Evolutionary conservation across 2,888 invertebrate genomes (phyloP), one percentile per base, ranked within the genome.

Genomic region (Lithodes maja): DNA sequence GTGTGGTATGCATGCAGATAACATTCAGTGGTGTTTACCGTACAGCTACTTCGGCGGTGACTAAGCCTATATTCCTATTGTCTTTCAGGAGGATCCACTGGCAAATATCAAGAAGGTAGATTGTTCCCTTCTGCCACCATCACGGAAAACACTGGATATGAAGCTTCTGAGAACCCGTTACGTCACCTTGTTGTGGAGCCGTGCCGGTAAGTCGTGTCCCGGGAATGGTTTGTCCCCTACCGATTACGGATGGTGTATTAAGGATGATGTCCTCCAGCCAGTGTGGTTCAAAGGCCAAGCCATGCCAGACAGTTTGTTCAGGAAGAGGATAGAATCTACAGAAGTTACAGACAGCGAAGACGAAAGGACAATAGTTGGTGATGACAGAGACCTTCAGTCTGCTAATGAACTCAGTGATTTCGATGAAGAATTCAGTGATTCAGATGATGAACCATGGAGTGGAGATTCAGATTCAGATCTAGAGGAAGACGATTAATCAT

Each of bases 31-130:
- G 33, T 33, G 33, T 33, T 33, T 33, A 33, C 33, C 33, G 33
- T 33, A 33, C 33, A 33, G 33, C 33, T 33, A 33, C 33, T 33
- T 33, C 33, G 33, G 33, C 33, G 33, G 33, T 33, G 33, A 33
- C 33, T 33, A 33, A 33, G 33, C 33, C 0, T 33, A 33, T 33
- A 33, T 68, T 68, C 9, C 68, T 68, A 68, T 68, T 68, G 68
- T 68, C 68, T 15, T 68, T 12, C 15, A 68, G 68, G 68, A 68
- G 15, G 15, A 68, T 12, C 68, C 68, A 7, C 15, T 68, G 68
- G 68, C 68, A 7, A 68, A 68, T 68, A 68, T 68, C 68, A 68
- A 75, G 33, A 75, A 17, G 75, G 75, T 75, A 7, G 75, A 75
- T 17, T 75, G 75, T 17, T 7, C 33, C 33, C 17, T 75, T 7